Percentiles rank a stretch among this genome's conserved stretches.
Conservation (phyloP, 2,113 vertebrate species). For the Engraulis encrasicolus region DNA sequence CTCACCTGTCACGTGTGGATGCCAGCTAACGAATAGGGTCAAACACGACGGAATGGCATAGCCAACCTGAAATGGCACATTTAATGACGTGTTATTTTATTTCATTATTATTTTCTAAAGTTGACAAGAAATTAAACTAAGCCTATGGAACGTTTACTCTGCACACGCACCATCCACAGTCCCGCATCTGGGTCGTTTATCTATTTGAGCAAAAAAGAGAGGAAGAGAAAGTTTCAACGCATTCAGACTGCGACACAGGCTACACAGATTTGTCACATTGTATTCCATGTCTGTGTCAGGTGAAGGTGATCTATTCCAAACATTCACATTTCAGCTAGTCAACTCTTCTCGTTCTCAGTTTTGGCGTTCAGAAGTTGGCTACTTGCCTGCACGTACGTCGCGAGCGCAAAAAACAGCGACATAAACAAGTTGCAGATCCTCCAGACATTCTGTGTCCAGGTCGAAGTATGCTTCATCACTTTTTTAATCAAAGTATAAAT, state of each 20-base stretch:
- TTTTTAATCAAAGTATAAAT: too few species aligned
- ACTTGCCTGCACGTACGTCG: conserved; percentile 74
- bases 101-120: background rate
- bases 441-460: conserved; percentile 45
- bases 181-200: conserved; percentile 77
- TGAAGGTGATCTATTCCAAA: background rate
- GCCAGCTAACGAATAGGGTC: conserved; percentile 75
- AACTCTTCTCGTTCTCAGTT: background rate
- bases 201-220: conserved; percentile 48
- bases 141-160: background rate
- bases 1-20: conserved; percentile 84
- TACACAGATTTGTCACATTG: too few species aligned
- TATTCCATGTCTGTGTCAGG: too few species aligned
- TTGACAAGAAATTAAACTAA: background rate
- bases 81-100: background rate
- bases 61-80: conserved; percentile 70
- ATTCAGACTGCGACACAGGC: too few species aligned
- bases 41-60: conserved; percentile 84
- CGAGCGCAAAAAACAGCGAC: conserved; percentile 74
- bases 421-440: conserved; percentile 69
- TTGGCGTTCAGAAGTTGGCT: background rate
- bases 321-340: background rate
- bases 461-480: background rate
- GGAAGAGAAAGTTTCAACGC: background rate
- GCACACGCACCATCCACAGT: conserved; percentile 71